A percentile compares a stretch with the other conserved stretches of the same genome.
Evolutionary conservation across 2,797 vertebrate species (phyloP).

Genomic region (Merluccius polli): DNA sequence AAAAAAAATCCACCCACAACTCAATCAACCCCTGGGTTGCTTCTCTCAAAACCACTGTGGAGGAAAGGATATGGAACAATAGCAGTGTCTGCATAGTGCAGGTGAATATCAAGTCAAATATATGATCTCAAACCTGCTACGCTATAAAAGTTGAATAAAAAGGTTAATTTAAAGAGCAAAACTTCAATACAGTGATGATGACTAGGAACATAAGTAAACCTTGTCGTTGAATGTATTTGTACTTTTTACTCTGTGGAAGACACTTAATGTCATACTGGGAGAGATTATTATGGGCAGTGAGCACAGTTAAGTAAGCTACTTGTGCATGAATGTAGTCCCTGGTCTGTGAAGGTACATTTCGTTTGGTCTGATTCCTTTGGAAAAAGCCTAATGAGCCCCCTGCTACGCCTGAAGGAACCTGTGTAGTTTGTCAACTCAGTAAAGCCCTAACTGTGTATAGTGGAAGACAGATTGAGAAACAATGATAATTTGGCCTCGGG

Average conservation of each 20-base stretch:
- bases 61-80: background rate
- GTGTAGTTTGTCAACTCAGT: background rate
- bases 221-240: background rate
- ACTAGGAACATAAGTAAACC: background rate
- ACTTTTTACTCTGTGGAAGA: too few species aligned
- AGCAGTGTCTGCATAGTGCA: background rate
- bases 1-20: too few species aligned
- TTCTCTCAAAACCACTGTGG: background rate
- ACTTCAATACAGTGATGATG: background rate
- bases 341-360: background rate
- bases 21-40: too few species aligned
- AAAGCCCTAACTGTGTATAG: background rate
- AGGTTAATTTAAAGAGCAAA: background rate
- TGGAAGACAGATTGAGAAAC: slow-evolving; percentile 8
- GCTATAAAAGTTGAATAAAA: background rate
- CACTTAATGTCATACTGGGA: background rate
- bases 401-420: background rate
- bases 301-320: background rate
- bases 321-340: background rate
- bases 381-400: slow-evolving; percentile 37
- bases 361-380: slow-evolving; percentile 32
- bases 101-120: background rate
- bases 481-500: slow-evolving; percentile 11
- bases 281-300: background rate
- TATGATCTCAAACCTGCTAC: background rate